Evolutionary conservation across 2,888 invertebrate species (phyloP).

Genomic region (Priocnemis perturbator): DNA sequence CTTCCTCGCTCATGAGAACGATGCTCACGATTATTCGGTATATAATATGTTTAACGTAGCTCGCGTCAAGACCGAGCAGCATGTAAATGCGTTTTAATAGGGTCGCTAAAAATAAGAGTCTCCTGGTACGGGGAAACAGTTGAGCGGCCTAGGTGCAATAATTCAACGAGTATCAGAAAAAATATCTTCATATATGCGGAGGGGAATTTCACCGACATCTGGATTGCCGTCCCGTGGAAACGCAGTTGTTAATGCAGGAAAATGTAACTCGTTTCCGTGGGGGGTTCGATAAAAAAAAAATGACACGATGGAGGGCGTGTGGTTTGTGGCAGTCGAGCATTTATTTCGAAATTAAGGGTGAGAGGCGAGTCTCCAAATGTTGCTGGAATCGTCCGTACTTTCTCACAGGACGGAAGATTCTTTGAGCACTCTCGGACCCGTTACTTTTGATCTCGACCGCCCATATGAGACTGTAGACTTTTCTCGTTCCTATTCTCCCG

Average conservation of each 20-base stretch:
- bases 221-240: slow-evolving; percentile 45
- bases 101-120: too few relatives aligned
- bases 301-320: slow-evolving; percentile 28
- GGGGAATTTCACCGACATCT: slow-evolving; percentile 51
- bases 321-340: slow-evolving; percentile 41
- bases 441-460: too few relatives aligned
- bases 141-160: too few relatives aligned
- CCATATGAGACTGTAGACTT: neutral
- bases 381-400: too few relatives aligned
- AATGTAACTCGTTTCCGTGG: slow-evolving; percentile 57
- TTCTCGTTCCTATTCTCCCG: too few relatives aligned
- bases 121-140: too few relatives aligned
- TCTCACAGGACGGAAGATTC: neutral
- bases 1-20: slow-evolving; percentile 30
- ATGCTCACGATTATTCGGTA: slow-evolving; percentile 12
- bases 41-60: too few relatives aligned
- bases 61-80: too few relatives aligned
- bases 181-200: slow-evolving; percentile 32
- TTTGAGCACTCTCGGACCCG: neutral
- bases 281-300: slow-evolving; percentile 49
- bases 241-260: slow-evolving; percentile 41
- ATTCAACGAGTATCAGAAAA: slow-evolving; percentile 24
- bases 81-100: too few relatives aligned
- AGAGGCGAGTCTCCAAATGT: slow-evolving; percentile 1
- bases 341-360: slow-evolving; percentile 31